phyloP scores from a whole-genome alignment of 2,888 invertebrate species.

The Macrophya alboannulata region DNA sequence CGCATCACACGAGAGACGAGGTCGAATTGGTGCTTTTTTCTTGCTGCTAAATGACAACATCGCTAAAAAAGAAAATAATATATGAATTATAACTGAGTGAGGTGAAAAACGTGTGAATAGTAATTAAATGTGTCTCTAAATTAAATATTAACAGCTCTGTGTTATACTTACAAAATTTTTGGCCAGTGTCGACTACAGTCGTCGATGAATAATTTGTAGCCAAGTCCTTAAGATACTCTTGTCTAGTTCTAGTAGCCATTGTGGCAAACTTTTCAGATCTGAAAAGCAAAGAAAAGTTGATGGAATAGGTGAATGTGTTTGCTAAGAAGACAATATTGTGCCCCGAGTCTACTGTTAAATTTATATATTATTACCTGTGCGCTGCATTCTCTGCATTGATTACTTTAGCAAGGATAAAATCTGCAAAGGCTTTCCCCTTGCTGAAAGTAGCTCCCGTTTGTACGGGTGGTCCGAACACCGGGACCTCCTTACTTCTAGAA shows the following conservation, averaged over 20 bases:
- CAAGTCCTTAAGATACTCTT: constrained; percentile 97
- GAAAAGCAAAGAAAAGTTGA: neutral
- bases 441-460: constrained; percentile 93
- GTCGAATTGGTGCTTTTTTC: constrained; percentile 89
- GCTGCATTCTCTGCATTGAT: constrained; percentile 99
- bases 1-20: constrained; percentile 88
- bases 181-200: constrained; percentile 91
- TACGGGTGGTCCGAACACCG: constrained; percentile 97
- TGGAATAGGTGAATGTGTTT: neutral
- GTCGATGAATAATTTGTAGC: constrained; percentile 92
- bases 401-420: constrained; percentile 96
- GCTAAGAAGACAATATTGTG: neutral
- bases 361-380: constrained; percentile 80
- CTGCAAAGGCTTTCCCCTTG: constrained; percentile 96
- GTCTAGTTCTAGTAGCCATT: constrained; percentile 97
- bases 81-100: neutral
- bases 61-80: constrained; percentile 81
- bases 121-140: neutral
- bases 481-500: constrained; percentile 95
- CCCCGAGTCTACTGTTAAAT: too few relatives aligned
- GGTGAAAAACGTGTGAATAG: neutral
- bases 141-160: too few relatives aligned
- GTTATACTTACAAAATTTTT: constrained; percentile 90
- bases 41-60: constrained; percentile 89
- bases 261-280: constrained; percentile 97